A percentile compares a stretch with the other conserved stretches of the same genome.
Evolutionary conservation across 2,797 vertebrate genomes (phyloP).

Genomic region (Aplochiton taeniatus): DNA sequence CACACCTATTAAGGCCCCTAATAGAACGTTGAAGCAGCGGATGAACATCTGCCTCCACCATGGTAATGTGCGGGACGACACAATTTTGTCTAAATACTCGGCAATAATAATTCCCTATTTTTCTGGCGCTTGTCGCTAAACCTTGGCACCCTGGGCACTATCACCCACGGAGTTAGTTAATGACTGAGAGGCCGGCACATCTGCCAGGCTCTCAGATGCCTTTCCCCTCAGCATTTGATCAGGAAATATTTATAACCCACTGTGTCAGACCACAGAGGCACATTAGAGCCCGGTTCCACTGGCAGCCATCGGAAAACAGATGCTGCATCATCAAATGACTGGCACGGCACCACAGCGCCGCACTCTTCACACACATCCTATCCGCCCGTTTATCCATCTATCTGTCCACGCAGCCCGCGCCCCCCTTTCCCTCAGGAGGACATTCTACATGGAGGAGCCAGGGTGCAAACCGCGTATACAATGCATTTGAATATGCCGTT

Average conservation of each 20-base stretch:
- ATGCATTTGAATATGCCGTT: background rate
- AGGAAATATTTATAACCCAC: conserved; percentile 45
- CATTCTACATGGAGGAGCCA: background rate
- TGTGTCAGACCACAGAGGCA: conserved; percentile 26
- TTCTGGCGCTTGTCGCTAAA: conserved; percentile 12
- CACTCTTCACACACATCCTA: background rate
- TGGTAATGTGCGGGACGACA: conserved; percentile 18
- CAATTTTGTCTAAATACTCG: conserved; percentile 28
- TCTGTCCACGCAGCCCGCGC: background rate
- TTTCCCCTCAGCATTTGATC: conserved; percentile 23
- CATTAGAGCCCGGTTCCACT: conserved; percentile 27
- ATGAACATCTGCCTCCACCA: conserved; percentile 21
- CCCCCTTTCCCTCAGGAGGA: conserved; percentile 1
- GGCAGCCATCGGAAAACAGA: conserved; percentile 31
- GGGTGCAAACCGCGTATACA: background rate
- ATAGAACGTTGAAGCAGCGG: conserved; percentile 21
- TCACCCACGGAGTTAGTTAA: conserved; percentile 26
- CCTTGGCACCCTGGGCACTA: conserved; percentile 1
- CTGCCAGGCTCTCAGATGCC: conserved; percentile 30
- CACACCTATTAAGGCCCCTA: conserved; percentile 24
- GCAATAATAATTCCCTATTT: conserved; percentile 2
- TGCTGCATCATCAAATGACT: conserved; percentile 32
- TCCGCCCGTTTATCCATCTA: background rate
- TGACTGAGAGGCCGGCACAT: conserved; percentile 30
- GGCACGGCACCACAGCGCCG: conserved; percentile 4